Base-by-base conservation (phyloP, 2,113 vertebrate genomes). In the Melanerpes aurifrons region DNA sequence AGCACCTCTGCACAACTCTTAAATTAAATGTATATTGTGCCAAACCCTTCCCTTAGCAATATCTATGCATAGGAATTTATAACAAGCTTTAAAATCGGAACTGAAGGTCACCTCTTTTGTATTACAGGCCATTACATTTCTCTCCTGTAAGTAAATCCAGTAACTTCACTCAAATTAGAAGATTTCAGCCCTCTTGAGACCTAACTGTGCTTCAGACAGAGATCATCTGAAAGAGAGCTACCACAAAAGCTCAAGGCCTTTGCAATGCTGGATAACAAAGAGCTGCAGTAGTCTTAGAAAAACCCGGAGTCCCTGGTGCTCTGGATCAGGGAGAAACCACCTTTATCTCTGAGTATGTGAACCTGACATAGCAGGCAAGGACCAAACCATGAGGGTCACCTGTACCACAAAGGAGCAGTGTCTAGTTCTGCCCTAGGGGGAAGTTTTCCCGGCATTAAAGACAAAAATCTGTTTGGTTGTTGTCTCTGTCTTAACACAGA, bases 101-200 rank as follows among this genome's bases (percentile, higher is more conserved):
- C 48, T 96, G 92, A 93, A 96, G 90, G 90, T 96, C 92, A 96
- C 86, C 75, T 74, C 62, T 90, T 93, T 40, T 77, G 43, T 90
- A 78, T 78, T 88, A 87, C 85, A 94, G 75, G 53, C 72, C 87
- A 80, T 92, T 94, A 43, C 32, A 43, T 93, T 83, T 95, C 86
- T 95, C 48, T 25, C 10, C 57, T 3, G 3, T 77, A 92, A 87
- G 84, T 43, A 95, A 94, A 93, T 71, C 47, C 54, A 74, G 79
- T 32, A 86, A 90, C 43, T 92, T 91, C 56, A 64, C 82, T 64
- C 82, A 94, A 92, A 95, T 94, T 95, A 87, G 94, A 95, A 89
- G 43, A 83, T 64, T 94, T 88, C 69, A 83, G 25, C 21, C 72
- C 61, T 43, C 57, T 83, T 88, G 93, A 87, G 82, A 94, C 26